Percentiles rank a stretch among this genome's conserved stretches.
Evolutionary conservation across 2,888 invertebrate species (phyloP).

Genomic region (Aleiodes alternator): DNA sequence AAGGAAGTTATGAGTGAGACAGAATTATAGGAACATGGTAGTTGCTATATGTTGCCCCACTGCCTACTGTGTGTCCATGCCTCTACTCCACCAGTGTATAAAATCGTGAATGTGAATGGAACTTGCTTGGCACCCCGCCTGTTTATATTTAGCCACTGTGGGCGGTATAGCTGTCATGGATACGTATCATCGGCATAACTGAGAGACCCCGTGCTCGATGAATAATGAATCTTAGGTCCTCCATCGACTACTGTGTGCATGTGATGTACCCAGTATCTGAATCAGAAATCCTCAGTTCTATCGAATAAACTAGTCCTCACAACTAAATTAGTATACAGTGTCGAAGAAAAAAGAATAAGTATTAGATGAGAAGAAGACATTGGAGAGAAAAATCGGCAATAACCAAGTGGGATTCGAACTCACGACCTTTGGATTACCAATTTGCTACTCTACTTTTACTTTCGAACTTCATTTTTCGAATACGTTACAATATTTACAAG

Average conservation of each 20-base stretch:
- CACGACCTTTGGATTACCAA: no score
- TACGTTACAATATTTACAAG: no score
- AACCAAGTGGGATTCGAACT: no score
- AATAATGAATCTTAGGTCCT: conserved; percentile 73
- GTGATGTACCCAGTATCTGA: background rate
- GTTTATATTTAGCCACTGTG: conserved; percentile 75
- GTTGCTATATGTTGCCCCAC: conserved; percentile 31
- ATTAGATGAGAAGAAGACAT: no score
- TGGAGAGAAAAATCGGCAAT: no score
- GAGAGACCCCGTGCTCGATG: conserved; percentile 68
- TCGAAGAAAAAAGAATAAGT: no score
- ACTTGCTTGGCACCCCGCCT: conserved; percentile 74
- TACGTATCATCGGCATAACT: conserved; percentile 76
- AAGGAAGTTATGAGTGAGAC: conserved; percentile 19
- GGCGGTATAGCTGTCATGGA: conserved; percentile 75
- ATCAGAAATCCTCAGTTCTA: background rate
- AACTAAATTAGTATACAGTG: no score
- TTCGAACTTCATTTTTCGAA: no score
- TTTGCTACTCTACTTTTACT: no score
- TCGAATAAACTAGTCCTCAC: background rate
- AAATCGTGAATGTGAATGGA: conserved; percentile 72
- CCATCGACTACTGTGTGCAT: conserved; percentile 51
- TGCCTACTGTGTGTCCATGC: conserved; percentile 40
- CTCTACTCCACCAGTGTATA: conserved; percentile 54
- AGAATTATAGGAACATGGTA: conserved; percentile 26